These are phyloP conservation scores for Psix sp. DNA, from an alignment of 1,140 invertebrate genomes.

Conservation along the genomic window DNA sequence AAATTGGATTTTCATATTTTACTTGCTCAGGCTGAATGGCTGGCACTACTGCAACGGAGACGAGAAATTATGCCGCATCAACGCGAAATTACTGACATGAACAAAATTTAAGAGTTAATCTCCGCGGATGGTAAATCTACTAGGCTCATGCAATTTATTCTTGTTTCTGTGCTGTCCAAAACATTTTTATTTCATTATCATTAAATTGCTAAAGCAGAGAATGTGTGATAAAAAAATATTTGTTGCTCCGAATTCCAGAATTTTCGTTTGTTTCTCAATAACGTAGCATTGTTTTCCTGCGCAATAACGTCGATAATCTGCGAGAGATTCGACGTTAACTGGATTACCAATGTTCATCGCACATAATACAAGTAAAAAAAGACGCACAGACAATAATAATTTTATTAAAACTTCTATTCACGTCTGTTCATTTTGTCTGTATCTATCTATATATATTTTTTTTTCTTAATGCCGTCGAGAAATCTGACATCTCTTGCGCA, in stretches of 20 bases:
- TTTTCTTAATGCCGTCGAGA: background rate
- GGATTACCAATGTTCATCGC: constrained; percentile 31
- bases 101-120: background rate
- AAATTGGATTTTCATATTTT: constrained; percentile 29
- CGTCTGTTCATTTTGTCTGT: too few relatives aligned
- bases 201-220: too few relatives aligned
- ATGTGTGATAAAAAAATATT: too few relatives aligned
- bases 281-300: background rate
- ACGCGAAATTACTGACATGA: background rate
- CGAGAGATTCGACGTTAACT: constrained; percentile 4
- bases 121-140: too few relatives aligned
- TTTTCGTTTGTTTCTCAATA: background rate
- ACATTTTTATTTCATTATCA: too few relatives aligned
- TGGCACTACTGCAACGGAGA: background rate
- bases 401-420: constrained; percentile 51
- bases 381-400: constrained; percentile 37
- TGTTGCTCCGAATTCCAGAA: background rate
- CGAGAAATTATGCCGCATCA: background rate
- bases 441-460: background rate
- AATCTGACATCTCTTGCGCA: constrained; percentile 44
- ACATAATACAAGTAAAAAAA: constrained; percentile 9
- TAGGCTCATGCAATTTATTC: too few relatives aligned
- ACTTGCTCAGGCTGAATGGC: background rate
- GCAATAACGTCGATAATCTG: constrained; percentile 9
- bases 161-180: too few relatives aligned